Base-by-base conservation (phyloP, 2,113 vertebrate species). In the Panurus biarmicus region DNA sequence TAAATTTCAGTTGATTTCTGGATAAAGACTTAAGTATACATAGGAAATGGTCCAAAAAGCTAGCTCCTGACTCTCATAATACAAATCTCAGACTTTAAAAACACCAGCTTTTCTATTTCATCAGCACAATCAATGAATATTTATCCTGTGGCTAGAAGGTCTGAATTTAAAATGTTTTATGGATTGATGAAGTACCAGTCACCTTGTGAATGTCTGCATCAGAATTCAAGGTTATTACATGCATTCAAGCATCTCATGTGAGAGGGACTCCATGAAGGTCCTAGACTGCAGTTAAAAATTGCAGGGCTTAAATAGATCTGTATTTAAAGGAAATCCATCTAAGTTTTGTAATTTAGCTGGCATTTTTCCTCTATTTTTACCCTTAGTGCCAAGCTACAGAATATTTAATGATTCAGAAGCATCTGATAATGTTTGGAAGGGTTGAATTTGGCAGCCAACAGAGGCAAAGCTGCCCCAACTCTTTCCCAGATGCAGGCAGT, bases 51-150 rank as follows among this genome's bases (percentile, higher is more conserved):
- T 12, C 3, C 14, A 64, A 38, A 74, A 74, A 87, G 33, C 64
- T 78, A 20, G 31, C 54, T 19, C 21, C 25, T 83, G 53, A 42
- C 40, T 79, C 47, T 85, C 31, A 65, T 17, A 72, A 29, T 53
- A 44, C 42, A 77, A 80, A 87, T 87, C 48, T 45, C 22, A 75
- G 53, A 47, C 77, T 69, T 76, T 77, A 29, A 70, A 90, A 90
- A 19, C 38, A 48, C 9, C 76, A 45, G 26, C 22, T 94, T 94
- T 95, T 90, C 67, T 88, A 29, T 91, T 96, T 90, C 67, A 74
- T 89, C 51, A 75, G 79, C 61, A 64, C 21, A 86, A 75, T 92
- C 74, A 78, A 53, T 80, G 53, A 77, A 82, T 88, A 87, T 38
- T 47, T 75, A 44, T 42, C 42, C 36, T n/a, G 33, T 5, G 5